Evolutionary conservation across 30 jellyfish, hydroid and myxozoan genomes (phyloP).

Genomic region (Cassiopea xamachana): DNA sequence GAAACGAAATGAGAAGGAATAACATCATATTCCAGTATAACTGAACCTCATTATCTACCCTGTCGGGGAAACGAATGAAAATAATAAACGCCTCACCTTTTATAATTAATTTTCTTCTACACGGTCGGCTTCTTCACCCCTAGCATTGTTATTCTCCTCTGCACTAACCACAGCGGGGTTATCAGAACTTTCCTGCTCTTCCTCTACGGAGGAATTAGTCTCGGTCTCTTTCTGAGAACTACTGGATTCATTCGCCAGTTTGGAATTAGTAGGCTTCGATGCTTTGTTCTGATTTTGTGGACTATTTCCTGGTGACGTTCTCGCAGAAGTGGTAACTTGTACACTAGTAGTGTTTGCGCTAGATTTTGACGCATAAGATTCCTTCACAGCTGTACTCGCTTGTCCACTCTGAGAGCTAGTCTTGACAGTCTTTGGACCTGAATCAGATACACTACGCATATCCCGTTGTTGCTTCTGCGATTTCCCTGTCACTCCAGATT

Average conservation of each 20-base stretch:
- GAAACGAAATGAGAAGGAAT: too few relatives aligned
- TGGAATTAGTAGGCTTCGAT: conserved; percentile 19
- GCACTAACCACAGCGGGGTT: background rate
- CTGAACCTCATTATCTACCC: background rate
- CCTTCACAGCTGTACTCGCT: conserved; percentile 65
- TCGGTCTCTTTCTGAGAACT: conserved; percentile 28
- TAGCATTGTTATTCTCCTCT: conserved; percentile 36
- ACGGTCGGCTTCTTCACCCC: conserved; percentile 23
- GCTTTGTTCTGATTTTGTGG: conserved; percentile 27
- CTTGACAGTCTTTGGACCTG: conserved; percentile 38
- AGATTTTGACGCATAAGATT: conserved; percentile 92
- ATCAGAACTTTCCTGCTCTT: background rate
- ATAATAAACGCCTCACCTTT: background rate
- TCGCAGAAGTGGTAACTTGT: conserved; percentile 13
- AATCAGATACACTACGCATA: conserved; percentile 67
- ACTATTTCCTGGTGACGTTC: background rate
- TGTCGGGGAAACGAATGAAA: background rate
- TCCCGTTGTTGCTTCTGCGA: conserved; percentile 74
- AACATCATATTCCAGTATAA: too few relatives aligned
- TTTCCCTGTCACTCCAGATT: conserved; percentile 48
- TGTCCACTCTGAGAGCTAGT: conserved; percentile 70
- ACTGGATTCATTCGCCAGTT: background rate
- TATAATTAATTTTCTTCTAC: conserved; percentile 35
- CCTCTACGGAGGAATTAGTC: conserved; percentile 12
- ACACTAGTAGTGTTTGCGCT: conserved; percentile 46